Conservation (phyloP, 1,140 invertebrate species). For the Drosophila arawakana region DNA sequence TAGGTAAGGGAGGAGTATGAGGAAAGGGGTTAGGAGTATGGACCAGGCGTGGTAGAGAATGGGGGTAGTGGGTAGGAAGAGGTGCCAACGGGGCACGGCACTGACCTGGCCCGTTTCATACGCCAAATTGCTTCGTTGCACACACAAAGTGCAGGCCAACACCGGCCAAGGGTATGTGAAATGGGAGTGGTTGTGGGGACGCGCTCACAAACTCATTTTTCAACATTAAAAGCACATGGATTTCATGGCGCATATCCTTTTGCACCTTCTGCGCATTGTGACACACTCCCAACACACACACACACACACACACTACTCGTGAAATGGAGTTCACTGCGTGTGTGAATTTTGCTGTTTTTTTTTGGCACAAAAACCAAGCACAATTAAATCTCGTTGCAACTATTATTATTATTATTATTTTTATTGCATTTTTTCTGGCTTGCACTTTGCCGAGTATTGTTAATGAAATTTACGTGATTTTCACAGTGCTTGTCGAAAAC, state of each 20-base stretch:
- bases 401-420: conserved; percentile 63
- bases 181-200: conserved; percentile 1
- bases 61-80: conserved; percentile 25
- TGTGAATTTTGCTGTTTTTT: conserved; percentile 41
- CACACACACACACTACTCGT: too few species aligned
- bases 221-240: conserved; percentile 80
- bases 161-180: not conserved
- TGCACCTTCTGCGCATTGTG: conserved; percentile 65
- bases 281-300: conserved; percentile 25
- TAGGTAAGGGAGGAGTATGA: not conserved
- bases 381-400: conserved; percentile 75
- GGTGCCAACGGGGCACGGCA: conserved; percentile 25
- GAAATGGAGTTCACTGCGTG: not conserved
- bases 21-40: too few species aligned
- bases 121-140: conserved; percentile 80
- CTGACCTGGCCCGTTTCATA: conserved; percentile 80
- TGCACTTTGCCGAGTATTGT: conserved; percentile 44
- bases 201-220: conserved; percentile 80
- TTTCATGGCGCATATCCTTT: conserved; percentile 72
- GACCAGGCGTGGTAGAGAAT: conserved; percentile 3
- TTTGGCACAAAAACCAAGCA: conserved; percentile 49
- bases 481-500: conserved; percentile 53
- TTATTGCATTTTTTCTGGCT: conserved; percentile 30
- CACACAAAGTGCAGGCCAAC: conserved; percentile 58
- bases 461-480: conserved; percentile 80